phyloP scores from a whole-genome alignment of 2,888 invertebrate genomes.

The Ferdinandea cuprea region DNA sequence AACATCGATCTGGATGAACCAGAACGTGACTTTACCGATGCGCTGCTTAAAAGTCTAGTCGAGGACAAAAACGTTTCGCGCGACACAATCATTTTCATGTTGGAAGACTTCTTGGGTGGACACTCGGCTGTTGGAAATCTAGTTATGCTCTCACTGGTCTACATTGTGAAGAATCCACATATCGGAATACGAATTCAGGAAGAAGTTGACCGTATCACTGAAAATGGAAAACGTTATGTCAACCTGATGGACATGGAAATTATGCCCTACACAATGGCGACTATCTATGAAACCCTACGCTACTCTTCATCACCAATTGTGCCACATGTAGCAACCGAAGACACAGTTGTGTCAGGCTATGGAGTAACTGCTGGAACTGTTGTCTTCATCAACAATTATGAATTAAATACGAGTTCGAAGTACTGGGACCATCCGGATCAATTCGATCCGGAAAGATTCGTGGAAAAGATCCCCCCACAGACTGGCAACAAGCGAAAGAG shows the following conservation, averaged over 20 bases:
- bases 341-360: conserved; percentile 89
- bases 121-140: conserved; percentile 94
- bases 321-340: conserved; percentile 92
- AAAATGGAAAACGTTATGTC: conserved; percentile 84
- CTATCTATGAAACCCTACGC: conserved; percentile 90
- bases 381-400: conserved; percentile 93
- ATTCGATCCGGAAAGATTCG: conserved; percentile 90
- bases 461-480: conserved; percentile 82
- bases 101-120: conserved; percentile 94
- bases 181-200: conserved; percentile 87
- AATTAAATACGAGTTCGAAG: conserved; percentile 88
- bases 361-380: conserved; percentile 90
- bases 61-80: conserved; percentile 87
- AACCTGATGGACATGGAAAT: conserved; percentile 87
- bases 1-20: conserved; percentile 84
- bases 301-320: conserved; percentile 94
- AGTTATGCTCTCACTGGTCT: conserved; percentile 89
- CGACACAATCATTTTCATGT: conserved; percentile 91
- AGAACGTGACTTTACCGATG: conserved; percentile 91
- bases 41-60: conserved; percentile 88
- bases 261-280: conserved; percentile 92
- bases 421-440: conserved; percentile 89
- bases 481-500: conserved; percentile 78
- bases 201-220: conserved; percentile 87
- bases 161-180: conserved; percentile 87